These are phyloP conservation scores for Quadroppia sp. DNA, from an alignment of 2,888 invertebrate genomes.

Conservation along the genomic window DNA sequence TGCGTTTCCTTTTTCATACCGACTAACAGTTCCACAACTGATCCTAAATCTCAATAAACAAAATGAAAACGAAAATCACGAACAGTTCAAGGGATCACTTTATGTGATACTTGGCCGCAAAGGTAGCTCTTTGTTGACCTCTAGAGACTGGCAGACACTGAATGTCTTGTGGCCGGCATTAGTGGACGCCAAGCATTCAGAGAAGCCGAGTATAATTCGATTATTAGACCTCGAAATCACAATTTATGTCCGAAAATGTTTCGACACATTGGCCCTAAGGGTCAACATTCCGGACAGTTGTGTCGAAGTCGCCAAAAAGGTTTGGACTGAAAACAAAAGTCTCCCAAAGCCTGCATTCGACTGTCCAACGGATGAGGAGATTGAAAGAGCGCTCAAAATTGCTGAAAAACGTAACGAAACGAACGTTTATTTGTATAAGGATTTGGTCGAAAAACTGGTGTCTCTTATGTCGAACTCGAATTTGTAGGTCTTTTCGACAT, in stretches of 20 bases:
- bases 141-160: slow-evolving; percentile 71
- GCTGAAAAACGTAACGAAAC: slow-evolving; percentile 40
- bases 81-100: slow-evolving; percentile 72
- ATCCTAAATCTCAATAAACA: slow-evolving; percentile 59
- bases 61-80: slow-evolving; percentile 62
- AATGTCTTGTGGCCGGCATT: slow-evolving; percentile 72
- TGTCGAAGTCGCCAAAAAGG: slow-evolving; percentile 26
- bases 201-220: slow-evolving; percentile 72
- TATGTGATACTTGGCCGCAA: slow-evolving; percentile 69
- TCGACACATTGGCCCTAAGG: slow-evolving; percentile 49
- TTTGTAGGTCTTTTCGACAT: slow-evolving; percentile 49
- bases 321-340: slow-evolving; percentile 30
- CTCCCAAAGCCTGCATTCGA: slow-evolving; percentile 30
- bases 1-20: slow-evolving; percentile 67
- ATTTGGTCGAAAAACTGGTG: slow-evolving; percentile 51
- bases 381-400: slow-evolving; percentile 30
- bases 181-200: slow-evolving; percentile 71
- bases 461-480: slow-evolving; percentile 52
- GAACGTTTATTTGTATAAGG: slow-evolving; percentile 49
- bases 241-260: slow-evolving; percentile 47
- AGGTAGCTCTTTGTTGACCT: slow-evolving; percentile 62
- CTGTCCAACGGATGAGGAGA: slow-evolving; percentile 42
- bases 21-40: slow-evolving; percentile 63
- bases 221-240: slow-evolving; percentile 53
- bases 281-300: slow-evolving; percentile 2